phyloP scores from a whole-genome alignment of 2,797 vertebrate genomes.

The Amblyraja radiata region DNA sequence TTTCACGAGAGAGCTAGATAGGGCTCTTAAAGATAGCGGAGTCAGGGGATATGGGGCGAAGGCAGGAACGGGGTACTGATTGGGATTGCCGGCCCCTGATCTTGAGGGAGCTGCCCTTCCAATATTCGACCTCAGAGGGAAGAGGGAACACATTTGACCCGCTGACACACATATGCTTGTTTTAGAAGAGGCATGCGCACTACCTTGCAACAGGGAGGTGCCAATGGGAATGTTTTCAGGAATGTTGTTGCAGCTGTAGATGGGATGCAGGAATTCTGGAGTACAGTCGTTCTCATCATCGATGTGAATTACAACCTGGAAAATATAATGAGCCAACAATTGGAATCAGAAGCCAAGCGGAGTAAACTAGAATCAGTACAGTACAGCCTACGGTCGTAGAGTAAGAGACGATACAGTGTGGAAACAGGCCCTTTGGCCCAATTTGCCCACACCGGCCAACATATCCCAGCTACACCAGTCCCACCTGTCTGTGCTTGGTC shows the following conservation, averaged over 20 bases:
- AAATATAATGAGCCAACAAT: constrained; percentile 12
- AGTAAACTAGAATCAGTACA: neutral
- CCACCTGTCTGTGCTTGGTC: no score
- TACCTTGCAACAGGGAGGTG: constrained; percentile 76
- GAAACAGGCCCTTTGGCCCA: no score
- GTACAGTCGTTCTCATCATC: constrained; percentile 80
- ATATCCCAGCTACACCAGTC: no score
- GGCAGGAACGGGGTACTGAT: no score
- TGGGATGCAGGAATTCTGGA: constrained; percentile 77
- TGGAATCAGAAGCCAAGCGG: neutral
- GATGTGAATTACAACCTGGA: constrained; percentile 70
- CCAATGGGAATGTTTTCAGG: constrained; percentile 69
- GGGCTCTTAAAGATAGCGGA: no score
- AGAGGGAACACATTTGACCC: neutral
- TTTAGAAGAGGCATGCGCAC: neutral
- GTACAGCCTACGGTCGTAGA: no score
- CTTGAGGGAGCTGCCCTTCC: neutral
- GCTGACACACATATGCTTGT: neutral
- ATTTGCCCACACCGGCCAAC: no score
- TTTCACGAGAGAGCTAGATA: no score
- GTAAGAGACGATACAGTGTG: no score
- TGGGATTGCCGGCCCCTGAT: neutral
- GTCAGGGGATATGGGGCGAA: no score
- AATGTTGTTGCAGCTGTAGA: constrained; percentile 76
- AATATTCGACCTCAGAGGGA: neutral